Percentiles rank a stretch among this genome's conserved stretches.
Evolutionary conservation across 2,888 invertebrate genomes (phyloP).

Genomic region (Sphaerophoria taeniata): DNA sequence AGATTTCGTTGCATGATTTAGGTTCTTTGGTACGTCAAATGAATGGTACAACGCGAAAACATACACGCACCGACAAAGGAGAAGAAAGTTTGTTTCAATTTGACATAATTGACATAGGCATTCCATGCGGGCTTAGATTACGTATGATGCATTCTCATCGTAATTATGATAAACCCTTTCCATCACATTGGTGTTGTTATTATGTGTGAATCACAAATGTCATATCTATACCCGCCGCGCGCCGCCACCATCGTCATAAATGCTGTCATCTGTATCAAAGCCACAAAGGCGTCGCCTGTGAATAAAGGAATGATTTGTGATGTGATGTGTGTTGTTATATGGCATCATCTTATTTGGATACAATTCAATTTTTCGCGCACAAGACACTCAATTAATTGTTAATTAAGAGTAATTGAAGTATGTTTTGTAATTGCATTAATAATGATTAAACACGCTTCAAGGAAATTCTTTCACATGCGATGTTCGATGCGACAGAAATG

Average conservation of each 20-base stretch:
- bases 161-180: conserved; percentile 49
- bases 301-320: conserved; percentile 55
- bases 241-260: conserved; percentile 65
- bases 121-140: conserved; percentile 74
- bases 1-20: conserved; percentile 53
- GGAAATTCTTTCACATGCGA: conserved; percentile 9
- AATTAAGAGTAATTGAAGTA: conserved; percentile 83
- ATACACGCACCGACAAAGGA: conserved; percentile 58
- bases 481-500: neutral
- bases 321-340: neutral
- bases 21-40: conserved; percentile 37
- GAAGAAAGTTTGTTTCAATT: conserved; percentile 70
- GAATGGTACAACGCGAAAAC: neutral
- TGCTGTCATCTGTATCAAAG: conserved; percentile 70
- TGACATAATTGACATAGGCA: conserved; percentile 76
- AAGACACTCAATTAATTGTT: conserved; percentile 82
- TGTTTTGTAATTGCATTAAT: conserved; percentile 83
- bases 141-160: conserved; percentile 16
- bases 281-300: conserved; percentile 39
- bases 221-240: too few species aligned
- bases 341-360: conserved; percentile 73
- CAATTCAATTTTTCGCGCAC: conserved; percentile 74
- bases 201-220: conserved; percentile 32
- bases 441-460: conserved; percentile 77
- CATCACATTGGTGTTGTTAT: neutral